These are phyloP conservation scores for Apocheima hispidaria DNA, from an alignment of 2,888 invertebrate genomes.

Conservation along the genomic window DNA sequence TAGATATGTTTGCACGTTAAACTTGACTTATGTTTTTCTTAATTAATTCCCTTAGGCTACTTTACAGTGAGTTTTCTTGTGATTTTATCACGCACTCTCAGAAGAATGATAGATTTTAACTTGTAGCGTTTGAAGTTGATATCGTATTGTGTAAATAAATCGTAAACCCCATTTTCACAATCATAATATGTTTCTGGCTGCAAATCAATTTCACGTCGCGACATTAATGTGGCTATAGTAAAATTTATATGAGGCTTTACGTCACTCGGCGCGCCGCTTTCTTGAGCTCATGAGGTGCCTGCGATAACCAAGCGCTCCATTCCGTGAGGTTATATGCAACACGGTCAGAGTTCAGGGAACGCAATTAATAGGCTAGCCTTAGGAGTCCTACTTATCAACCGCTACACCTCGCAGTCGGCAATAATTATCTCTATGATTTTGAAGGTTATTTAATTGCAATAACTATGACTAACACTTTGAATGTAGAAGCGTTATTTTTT, in stretches of 20 bases:
- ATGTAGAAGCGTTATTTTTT: background rate
- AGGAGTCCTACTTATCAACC: conserved; percentile 31
- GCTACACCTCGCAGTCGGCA: conserved; percentile 5
- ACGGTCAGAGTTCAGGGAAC: conserved; percentile 64
- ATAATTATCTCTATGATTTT: conserved; percentile 14
- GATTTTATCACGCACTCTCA: conserved; percentile 26
- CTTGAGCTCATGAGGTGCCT: conserved; percentile 68
- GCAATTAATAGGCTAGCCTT: conserved; percentile 52
- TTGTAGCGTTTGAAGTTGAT: conserved; percentile 74
- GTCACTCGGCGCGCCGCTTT: conserved; percentile 75
- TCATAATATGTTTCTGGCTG: conserved; percentile 86
- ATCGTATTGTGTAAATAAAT: conserved; percentile 84
- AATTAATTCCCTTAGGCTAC: conserved; percentile 32
- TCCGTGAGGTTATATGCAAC: conserved; percentile 49
- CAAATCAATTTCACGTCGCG: conserved; percentile 86
- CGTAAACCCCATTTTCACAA: conserved; percentile 86
- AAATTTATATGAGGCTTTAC: conserved; percentile 84
- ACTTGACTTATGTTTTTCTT: conserved; percentile 28
- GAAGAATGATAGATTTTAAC: conserved; percentile 76
- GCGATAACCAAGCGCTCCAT: conserved; percentile 61
- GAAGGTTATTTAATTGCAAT: conserved; percentile 8
- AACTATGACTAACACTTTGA: background rate
- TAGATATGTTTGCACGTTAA: conserved; percentile 35
- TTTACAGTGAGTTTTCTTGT: background rate
- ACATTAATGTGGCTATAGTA: conserved; percentile 85